Conservation (phyloP, 2,888 invertebrate genomes). For the Bombylius major region DNA sequence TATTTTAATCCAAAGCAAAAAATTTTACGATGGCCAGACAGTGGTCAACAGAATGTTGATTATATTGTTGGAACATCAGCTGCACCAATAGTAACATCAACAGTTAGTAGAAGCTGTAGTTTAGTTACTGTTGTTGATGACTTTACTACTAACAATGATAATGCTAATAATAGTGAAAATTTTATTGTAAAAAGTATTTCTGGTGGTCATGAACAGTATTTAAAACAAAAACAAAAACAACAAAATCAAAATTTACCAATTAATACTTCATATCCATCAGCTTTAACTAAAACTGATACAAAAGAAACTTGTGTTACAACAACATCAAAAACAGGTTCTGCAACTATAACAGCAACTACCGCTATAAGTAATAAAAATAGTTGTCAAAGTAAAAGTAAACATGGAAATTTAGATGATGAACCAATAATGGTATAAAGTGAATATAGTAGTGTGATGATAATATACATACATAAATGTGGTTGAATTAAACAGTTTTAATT, state of each 20-base stretch:
- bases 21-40: constrained; percentile 12
- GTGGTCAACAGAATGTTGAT: constrained; percentile 19
- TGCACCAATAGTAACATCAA: neutral
- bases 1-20: neutral
- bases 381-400: constrained; percentile 16
- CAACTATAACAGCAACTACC: neutral
- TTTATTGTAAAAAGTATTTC: constrained; percentile 19
- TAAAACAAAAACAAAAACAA: neutral
- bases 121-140: neutral
- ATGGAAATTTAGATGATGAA: constrained; percentile 22
- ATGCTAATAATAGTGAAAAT: no score
- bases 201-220: constrained; percentile 16
- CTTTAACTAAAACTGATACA: no score
- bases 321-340: no score
- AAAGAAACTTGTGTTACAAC: no score
- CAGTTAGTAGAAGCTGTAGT: neutral
- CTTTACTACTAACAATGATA: neutral
- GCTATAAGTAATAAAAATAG: neutral
- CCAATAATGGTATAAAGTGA: constrained; percentile 22
- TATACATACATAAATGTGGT: no score
- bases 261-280: no score
- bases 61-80: constrained; percentile 5
- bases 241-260: neutral
- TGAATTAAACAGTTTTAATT: no score
- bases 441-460: neutral